These are phyloP conservation scores for Varecia variegata DNA, from an alignment of 2,797 vertebrate species.

Conservation along the genomic window DNA sequence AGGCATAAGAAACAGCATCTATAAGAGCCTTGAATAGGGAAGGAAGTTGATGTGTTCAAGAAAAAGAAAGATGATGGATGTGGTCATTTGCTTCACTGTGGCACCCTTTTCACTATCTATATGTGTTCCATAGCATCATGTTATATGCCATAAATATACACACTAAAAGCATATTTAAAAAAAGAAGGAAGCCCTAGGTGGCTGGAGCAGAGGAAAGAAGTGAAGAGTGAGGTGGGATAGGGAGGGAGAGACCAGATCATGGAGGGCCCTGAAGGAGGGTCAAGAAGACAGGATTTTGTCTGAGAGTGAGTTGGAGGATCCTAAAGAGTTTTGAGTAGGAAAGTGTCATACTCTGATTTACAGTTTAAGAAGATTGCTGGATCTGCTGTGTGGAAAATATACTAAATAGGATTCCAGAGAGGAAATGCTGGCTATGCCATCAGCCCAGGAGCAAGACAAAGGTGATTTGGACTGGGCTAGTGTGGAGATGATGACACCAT, in stretches of 20 bases:
- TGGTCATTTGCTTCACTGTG: neutral
- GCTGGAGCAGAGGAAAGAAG: neutral
- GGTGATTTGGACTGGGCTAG: neutral
- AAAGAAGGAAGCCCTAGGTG: neutral
- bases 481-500: neutral
- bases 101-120: neutral
- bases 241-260: neutral
- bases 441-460: neutral
- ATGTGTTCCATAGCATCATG: neutral
- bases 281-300: neutral
- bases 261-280: too few relatives aligned
- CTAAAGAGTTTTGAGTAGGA: neutral
- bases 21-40: neutral
- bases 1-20: neutral
- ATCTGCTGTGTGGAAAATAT: neutral
- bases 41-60: neutral
- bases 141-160: neutral
- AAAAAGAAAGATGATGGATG: neutral
- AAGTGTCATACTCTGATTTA: neutral
- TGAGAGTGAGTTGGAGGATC: neutral
- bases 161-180: neutral
- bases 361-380: neutral
- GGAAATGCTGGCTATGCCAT: neutral
- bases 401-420: neutral
- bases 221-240: neutral